A percentile compares a stretch with the other conserved stretches of the same genome.
These are phyloP conservation scores for Xiphias gladius DNA, from an alignment of 2,113 vertebrate genomes.

Conservation along the genomic window DNA sequence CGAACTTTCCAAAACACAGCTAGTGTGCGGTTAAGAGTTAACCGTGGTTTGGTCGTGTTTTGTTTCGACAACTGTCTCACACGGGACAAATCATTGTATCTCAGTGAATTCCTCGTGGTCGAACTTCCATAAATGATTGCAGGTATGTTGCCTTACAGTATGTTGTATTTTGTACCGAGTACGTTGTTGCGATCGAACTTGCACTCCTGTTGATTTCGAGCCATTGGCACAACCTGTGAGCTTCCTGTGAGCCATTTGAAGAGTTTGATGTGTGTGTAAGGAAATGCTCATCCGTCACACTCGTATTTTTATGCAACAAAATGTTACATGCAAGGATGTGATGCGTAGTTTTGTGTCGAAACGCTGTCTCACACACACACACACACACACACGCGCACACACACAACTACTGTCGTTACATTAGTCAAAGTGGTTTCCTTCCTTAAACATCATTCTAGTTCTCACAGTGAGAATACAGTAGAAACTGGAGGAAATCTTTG, in stretches of 20 bases:
- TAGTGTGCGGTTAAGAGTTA: neutral
- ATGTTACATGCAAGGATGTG: neutral
- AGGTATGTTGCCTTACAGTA: constrained; percentile 32
- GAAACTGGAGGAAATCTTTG: neutral
- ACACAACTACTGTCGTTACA: constrained; percentile 35
- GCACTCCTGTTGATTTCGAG: neutral
- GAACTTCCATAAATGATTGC: neutral
- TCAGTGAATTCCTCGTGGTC: neutral
- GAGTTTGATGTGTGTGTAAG: neutral
- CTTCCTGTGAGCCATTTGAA: constrained; percentile 23
- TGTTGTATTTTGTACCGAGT: neutral
- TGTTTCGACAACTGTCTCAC: constrained; percentile 18
- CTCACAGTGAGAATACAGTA: neutral
- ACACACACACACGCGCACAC: neutral
- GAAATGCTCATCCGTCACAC: constrained; percentile 16
- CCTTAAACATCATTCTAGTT: constrained; percentile 13
- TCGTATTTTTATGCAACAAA: neutral
- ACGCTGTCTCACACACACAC: neutral
- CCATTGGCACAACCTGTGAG: neutral
- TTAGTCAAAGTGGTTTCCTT: constrained; percentile 39
- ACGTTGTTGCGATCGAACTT: neutral
- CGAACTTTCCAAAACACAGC: constrained; percentile 50
- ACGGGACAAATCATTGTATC: neutral
- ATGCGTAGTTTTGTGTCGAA: neutral
- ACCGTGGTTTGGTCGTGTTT: neutral